Evolutionary conservation across 2,888 invertebrate species (phyloP), one percentile per base, ranked within the genome.

Genomic region (Drosophila rubida): DNA sequence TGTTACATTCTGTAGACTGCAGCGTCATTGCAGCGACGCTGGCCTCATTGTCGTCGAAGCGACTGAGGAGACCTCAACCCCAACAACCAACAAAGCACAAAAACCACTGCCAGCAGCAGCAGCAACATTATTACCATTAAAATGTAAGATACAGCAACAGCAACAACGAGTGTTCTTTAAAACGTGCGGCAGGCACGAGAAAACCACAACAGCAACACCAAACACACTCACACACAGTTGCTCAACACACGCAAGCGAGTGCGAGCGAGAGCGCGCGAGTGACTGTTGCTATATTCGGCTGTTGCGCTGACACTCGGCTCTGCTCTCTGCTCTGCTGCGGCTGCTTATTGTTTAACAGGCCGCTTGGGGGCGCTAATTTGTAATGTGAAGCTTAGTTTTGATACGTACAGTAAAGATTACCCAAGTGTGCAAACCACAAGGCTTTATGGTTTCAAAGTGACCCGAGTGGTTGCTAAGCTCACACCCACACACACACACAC

Each of bases 1-100:
- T 90, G 83, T 69, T 90, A 89, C 67, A 67, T 85, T 81, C 86
- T 90, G 84, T 87, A 82, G 90, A 89, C 82, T 90, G 89, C 89
- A 89, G 88, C 90, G 90, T 90, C 90, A 90, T 89, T 89, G 87
- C 88, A 87, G 85, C 80, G 73, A 61, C 82, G 71, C 60, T 74
- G 58, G 57, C 70, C 59, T 70, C 75, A 37, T 42, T 58, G 44
- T 19, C 39, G 42, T 11, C 54, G 39, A 16, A 51, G 60, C 39
- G 57, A 16, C 14, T 19, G 19, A 19, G 45, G 51, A 25, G 50
- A 49, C 23, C 32, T 39, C 51, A 49, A 9, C 27, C 27, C 19
- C 19, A 19, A n/a, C n/a, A n/a, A n/a, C n/a, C n/a, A n/a, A n/a
- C n/a, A n/a, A 19, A 19, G 48, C 37, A 53, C 23, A 70, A 63